These are phyloP conservation scores for Brachionichthys hirsutus DNA, from an alignment of 2,113 vertebrate species.

Conservation along the genomic window DNA sequence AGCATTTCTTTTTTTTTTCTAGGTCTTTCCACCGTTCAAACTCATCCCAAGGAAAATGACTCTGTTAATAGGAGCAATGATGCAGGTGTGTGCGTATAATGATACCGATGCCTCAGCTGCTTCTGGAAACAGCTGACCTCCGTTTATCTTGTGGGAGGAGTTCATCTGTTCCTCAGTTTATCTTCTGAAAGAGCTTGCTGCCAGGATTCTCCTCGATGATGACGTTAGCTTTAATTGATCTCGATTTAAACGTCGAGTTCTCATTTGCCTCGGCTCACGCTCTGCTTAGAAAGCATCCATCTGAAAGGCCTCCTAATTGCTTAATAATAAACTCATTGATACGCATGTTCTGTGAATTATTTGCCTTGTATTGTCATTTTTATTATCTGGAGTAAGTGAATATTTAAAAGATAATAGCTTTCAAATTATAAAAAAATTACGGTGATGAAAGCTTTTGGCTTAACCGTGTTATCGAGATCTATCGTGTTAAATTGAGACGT, in stretches of 20 bases:
- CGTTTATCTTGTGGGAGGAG: slow-evolving; percentile 10
- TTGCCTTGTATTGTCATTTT: background rate
- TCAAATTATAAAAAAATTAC: slow-evolving; percentile 17
- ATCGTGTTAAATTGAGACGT: background rate
- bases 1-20: slow-evolving; percentile 15
- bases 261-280: slow-evolving; percentile 28
- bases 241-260: slow-evolving; percentile 30
- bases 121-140: slow-evolving; percentile 19
- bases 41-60: slow-evolving; percentile 89
- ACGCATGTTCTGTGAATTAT: background rate
- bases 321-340: slow-evolving; percentile 20
- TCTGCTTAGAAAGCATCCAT: slow-evolving; percentile 29
- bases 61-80: slow-evolving; percentile 86
- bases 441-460: slow-evolving; percentile 10
- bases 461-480: slow-evolving; percentile 5
- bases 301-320: slow-evolving; percentile 21
- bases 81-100: slow-evolving; percentile 83
- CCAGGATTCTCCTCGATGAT: slow-evolving; percentile 24
- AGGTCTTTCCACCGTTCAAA: slow-evolving; percentile 95
- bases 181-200: slow-evolving; percentile 28
- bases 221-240: slow-evolving; percentile 20
- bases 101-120: background rate
- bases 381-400: slow-evolving; percentile 11
- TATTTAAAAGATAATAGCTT: slow-evolving; percentile 11
- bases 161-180: slow-evolving; percentile 27